Percentiles rank a stretch among this genome's conserved stretches.
Evolutionary conservation across 2,797 vertebrate genomes (phyloP).

Genomic region (Hybognathus amarus): DNA sequence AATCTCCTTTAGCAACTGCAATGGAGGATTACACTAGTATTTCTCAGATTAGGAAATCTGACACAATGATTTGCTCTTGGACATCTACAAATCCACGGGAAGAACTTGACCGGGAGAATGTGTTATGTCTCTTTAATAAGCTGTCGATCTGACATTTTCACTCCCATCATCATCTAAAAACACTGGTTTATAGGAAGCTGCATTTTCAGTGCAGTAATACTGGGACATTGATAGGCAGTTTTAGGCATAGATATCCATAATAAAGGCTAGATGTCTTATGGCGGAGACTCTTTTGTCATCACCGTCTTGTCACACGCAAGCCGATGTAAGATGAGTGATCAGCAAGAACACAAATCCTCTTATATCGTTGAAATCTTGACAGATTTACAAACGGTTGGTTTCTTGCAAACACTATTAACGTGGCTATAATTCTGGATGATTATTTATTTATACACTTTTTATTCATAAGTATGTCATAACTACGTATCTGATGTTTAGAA

Average conservation of each 20-base stretch:
- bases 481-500: too few relatives aligned
- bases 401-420: too few relatives aligned
- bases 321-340: too few relatives aligned
- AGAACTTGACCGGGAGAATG: neutral
- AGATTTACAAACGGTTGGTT: too few relatives aligned
- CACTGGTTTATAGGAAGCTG: neutral
- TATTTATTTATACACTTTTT: too few relatives aligned
- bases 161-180: neutral
- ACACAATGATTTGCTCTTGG: neutral
- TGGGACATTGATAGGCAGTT: neutral
- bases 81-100: neutral
- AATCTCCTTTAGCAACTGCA: slow-evolving; percentile 66
- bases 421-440: too few relatives aligned
- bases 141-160: neutral
- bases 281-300: too few relatives aligned
- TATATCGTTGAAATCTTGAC: too few relatives aligned
- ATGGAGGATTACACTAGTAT: slow-evolving; percentile 54
- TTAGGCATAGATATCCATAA: neutral
- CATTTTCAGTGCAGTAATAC: neutral
- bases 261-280: too few relatives aligned
- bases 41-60: slow-evolving; percentile 57
- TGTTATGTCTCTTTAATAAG: neutral
- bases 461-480: too few relatives aligned
- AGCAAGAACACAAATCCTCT: too few relatives aligned
- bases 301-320: too few relatives aligned